Evolutionary conservation across 2,888 invertebrate species (phyloP).

Genomic region (Troglohyphantes excavatus): DNA sequence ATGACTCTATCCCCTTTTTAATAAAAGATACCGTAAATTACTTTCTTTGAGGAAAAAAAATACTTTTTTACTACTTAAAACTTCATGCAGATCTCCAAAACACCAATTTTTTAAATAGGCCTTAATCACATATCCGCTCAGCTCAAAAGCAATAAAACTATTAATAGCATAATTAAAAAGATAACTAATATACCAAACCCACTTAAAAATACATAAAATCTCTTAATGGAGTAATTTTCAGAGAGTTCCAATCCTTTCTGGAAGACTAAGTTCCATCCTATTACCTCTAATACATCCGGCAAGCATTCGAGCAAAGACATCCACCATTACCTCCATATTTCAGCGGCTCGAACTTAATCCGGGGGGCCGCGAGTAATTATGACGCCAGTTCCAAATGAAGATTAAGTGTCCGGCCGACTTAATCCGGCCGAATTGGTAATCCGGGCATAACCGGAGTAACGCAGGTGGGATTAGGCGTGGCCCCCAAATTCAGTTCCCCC

Average conservation of each 20-base stretch:
- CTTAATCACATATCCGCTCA: not conserved
- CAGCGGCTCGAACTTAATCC: constrained; percentile 39
- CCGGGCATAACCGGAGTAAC: constrained; percentile 10
- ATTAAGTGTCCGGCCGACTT: constrained; percentile 33
- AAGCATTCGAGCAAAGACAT: not conserved
- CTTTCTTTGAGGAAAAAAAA: no score
- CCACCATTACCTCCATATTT: constrained; percentile 52
- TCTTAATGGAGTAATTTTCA: not conserved
- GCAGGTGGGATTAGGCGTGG: constrained; percentile 11
- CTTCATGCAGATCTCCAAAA: no score
- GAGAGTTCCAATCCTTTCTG: not conserved
- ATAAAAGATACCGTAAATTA: no score
- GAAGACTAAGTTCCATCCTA: no score
- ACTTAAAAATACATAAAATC: not conserved
- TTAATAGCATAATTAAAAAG: not conserved
- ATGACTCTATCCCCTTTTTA: no score
- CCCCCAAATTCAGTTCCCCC: not conserved
- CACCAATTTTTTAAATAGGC: no score
- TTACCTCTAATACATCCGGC: not conserved
- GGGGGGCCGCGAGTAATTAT: constrained; percentile 31
- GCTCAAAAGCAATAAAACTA: not conserved
- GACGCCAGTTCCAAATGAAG: constrained; percentile 45
- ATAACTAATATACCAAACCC: not conserved
- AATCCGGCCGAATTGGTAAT: constrained; percentile 47
- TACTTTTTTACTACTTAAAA: no score